phyloP scores from a whole-genome alignment of 2,888 invertebrate genomes.

The Acleris cristana region DNA sequence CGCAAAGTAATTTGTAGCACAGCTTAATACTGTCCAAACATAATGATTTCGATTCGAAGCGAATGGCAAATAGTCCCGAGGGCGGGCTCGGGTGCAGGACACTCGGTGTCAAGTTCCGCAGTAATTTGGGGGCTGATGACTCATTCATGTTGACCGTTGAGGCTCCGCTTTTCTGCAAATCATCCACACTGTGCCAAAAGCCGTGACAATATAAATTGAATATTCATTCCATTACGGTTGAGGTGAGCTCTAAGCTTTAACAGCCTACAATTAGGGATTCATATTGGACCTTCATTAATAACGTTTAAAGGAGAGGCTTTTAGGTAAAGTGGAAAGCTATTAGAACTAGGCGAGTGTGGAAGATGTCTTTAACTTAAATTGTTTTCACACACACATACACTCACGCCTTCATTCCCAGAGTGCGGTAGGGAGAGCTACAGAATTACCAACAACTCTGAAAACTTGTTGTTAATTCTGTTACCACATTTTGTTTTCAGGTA shows the following conservation, averaged over 20 bases:
- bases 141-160: constrained; percentile 24
- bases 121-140: constrained; percentile 26
- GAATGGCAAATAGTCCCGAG: constrained; percentile 4
- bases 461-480: too few relatives aligned
- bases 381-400: too few relatives aligned
- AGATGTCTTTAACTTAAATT: background rate
- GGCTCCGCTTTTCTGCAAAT: background rate
- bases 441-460: too few relatives aligned
- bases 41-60: constrained; percentile 8
- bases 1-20: background rate
- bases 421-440: too few relatives aligned
- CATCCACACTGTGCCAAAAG: constrained; percentile 21
- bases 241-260: constrained; percentile 11
- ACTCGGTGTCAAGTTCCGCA: constrained; percentile 29
- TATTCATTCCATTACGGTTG: constrained; percentile 3
- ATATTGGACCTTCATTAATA: constrained; percentile 22
- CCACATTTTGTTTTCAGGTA: constrained; percentile 86
- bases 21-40: background rate
- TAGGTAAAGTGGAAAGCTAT: constrained; percentile 17
- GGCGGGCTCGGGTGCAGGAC: constrained; percentile 2
- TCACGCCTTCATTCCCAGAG: too few relatives aligned
- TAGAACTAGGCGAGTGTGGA: background rate
- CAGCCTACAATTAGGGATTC: constrained; percentile 16
- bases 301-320: constrained; percentile 22
- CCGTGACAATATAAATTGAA: constrained; percentile 17